Evolutionary conservation across 30 jellyfish, hydroid and myxozoan species (phyloP).

Genomic region (Turritopsis rubra): DNA sequence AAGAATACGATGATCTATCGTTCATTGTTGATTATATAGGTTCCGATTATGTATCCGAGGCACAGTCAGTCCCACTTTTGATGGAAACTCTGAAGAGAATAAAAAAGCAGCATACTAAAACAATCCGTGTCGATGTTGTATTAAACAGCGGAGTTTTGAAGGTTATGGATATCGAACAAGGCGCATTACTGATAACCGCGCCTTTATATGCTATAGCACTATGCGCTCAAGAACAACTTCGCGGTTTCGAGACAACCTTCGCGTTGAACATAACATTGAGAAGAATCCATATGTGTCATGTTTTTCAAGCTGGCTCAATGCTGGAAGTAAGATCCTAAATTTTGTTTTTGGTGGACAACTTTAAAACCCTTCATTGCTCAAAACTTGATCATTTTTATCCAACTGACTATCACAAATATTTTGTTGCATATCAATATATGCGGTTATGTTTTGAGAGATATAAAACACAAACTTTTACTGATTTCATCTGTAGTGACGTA

Average conservation of each 20-base stretch:
- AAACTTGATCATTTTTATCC: not conserved
- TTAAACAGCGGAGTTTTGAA: conserved; percentile 75
- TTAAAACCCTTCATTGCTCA: not conserved
- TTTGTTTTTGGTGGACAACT: not conserved
- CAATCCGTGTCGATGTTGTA: conserved; percentile 85
- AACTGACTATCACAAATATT: not conserved
- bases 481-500: too few relatives aligned
- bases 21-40: conserved; percentile 95
- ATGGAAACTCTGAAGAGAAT: conserved; percentile 90
- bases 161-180: conserved; percentile 81
- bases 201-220: conserved; percentile 95
- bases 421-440: not conserved
- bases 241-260: conserved; percentile 94
- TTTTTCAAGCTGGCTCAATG: conserved; percentile 94
- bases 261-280: conserved; percentile 87
- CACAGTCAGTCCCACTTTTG: conserved; percentile 86
- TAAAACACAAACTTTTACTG: not conserved
- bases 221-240: conserved; percentile 93
- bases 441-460: not conserved
- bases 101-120: conserved; percentile 76
- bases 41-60: conserved; percentile 94
- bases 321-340: conserved; percentile 56
- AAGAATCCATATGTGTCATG: conserved; percentile 93
- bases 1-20: conserved; percentile 67
- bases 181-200: conserved; percentile 95